These are phyloP conservation scores for Sinella curviseta DNA, from an alignment of 1,140 invertebrate species.

Conservation along the genomic window DNA sequence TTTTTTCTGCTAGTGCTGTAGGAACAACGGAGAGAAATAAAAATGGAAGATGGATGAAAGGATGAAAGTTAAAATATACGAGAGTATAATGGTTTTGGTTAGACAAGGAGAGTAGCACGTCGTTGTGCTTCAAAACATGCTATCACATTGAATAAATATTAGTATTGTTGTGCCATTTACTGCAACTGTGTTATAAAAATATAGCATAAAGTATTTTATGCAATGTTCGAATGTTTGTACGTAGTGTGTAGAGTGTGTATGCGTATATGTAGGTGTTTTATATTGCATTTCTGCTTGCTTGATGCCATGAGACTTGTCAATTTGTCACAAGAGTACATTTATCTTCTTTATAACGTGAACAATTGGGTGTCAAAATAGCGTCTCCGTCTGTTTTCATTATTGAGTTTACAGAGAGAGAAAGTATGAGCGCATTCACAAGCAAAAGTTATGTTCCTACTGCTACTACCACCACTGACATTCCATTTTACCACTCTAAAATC, in stretches of 20 bases:
- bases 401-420: conserved; percentile 19
- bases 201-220: background rate
- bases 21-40: background rate
- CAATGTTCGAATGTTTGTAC: no score
- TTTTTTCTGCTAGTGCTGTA: background rate
- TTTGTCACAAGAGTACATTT: conserved; percentile 26
- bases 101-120: background rate
- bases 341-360: conserved; percentile 25
- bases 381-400: conserved; percentile 24
- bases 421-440: background rate
- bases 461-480: background rate
- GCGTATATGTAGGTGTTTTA: background rate
- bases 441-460: no score
- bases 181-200: background rate
- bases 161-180: background rate
- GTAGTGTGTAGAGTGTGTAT: background rate
- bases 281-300: background rate
- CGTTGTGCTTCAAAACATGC: background rate
- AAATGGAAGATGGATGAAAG: background rate
- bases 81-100: background rate
- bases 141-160: conserved; percentile 23
- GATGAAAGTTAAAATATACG: background rate
- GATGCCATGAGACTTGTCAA: conserved; percentile 24
- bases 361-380: conserved; percentile 24
- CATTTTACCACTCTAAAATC: background rate